phyloP scores from a whole-genome alignment of 2,113 vertebrate species.

The Tachysurus fulvidraco region DNA sequence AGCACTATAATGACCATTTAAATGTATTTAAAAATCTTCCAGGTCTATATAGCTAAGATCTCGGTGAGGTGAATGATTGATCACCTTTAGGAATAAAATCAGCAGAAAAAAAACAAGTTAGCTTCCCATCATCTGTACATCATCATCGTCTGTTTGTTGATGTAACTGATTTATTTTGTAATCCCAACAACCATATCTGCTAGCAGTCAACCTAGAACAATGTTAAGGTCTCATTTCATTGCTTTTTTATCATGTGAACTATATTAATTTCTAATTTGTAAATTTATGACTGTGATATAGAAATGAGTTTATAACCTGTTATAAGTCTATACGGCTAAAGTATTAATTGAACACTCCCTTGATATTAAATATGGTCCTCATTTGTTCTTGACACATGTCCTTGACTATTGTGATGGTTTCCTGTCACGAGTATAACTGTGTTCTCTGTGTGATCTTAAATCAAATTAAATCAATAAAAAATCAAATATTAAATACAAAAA shows the following conservation, averaged over 20 bases:
- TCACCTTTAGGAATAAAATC: neutral
- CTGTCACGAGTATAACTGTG: neutral
- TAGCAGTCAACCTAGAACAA: neutral
- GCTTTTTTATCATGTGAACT: neutral
- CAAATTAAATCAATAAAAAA: no score
- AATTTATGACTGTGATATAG: neutral
- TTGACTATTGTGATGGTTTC: neutral
- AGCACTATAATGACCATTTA: neutral
- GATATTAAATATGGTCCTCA: neutral
- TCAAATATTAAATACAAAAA: no score
- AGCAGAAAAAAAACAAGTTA: neutral
- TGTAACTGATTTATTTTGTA: neutral
- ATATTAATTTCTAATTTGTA: neutral
- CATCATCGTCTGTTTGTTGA: neutral
- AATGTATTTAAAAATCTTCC: neutral
- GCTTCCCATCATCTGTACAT: neutral
- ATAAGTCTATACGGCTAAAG: neutral
- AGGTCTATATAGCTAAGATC: neutral
- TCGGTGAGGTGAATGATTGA: no score
- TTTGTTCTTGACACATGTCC: no score
- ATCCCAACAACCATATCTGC: neutral
- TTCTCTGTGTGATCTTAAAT: neutral
- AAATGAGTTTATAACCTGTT: neutral
- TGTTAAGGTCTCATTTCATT: neutral
- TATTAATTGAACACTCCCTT: neutral